Conservation (phyloP, 2,888 invertebrate species). For the Drosophila acutilabella region DNA sequence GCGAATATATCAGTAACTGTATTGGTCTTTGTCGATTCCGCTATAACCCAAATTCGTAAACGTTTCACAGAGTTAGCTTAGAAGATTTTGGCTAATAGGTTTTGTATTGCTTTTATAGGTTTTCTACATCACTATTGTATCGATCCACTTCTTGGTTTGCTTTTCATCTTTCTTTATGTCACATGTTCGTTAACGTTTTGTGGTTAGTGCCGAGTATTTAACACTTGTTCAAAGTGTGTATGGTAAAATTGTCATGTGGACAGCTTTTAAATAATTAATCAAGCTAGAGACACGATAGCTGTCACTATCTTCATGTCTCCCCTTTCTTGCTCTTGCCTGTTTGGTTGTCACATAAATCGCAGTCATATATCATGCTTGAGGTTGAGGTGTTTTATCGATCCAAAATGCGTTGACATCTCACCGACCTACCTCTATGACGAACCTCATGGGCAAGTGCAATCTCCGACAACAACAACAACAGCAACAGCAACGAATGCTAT, state of each 20-base stretch:
- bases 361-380: constrained; percentile 15
- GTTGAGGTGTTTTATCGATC: constrained; percentile 28
- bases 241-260: neutral
- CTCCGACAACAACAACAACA: constrained; percentile 10
- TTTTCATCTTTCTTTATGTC: neutral
- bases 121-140: too few species aligned
- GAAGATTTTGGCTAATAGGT: neutral
- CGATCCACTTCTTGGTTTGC: neutral
- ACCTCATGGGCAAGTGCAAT: constrained; percentile 65
- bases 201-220: neutral
- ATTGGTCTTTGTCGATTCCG: neutral
- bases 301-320: neutral
- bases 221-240: neutral
- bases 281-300: neutral
- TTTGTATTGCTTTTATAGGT: too few species aligned
- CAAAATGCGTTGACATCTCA: constrained; percentile 15
- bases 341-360: constrained; percentile 10
- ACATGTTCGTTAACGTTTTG: neutral
- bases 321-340: neutral
- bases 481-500: neutral
- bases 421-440: constrained; percentile 68
- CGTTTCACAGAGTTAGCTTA: neutral
- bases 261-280: constrained; percentile 4
- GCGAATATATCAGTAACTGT: too few species aligned
- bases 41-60: neutral